Evolutionary conservation across 1,140 invertebrate genomes (phyloP).

Genomic region (Neodiprion lecontei): DNA sequence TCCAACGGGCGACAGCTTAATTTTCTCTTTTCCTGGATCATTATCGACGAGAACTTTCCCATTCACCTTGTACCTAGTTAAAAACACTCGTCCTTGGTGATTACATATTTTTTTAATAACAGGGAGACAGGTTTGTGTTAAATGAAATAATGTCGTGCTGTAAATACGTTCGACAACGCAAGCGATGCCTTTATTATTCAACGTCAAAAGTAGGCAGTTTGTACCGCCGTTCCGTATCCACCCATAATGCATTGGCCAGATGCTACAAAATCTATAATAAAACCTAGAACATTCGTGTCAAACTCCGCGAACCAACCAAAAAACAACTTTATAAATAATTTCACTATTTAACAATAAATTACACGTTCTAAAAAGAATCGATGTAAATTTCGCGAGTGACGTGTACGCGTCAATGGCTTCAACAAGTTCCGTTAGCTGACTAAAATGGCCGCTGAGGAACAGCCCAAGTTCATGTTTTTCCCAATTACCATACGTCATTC

Average conservation of each 20-base stretch:
- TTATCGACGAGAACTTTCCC: no score
- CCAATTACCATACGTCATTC: neutral
- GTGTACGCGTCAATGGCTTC: slow-evolving; percentile 5
- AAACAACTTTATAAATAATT: neutral
- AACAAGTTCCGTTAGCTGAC: neutral
- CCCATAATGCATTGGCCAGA: slow-evolving; percentile 41
- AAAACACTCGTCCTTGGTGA: no score
- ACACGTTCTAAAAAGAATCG: neutral
- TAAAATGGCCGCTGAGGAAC: slow-evolving; percentile 1
- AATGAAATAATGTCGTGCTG: neutral
- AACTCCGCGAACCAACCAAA: neutral
- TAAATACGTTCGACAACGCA: neutral
- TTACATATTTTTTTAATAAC: no score
- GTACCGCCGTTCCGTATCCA: slow-evolving; percentile 48
- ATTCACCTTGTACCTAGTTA: no score
- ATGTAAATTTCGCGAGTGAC: slow-evolving; percentile 16
- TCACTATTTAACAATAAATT: neutral
- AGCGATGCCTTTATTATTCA: neutral
- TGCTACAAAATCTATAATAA: slow-evolving; percentile 6
- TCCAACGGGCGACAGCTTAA: no score
- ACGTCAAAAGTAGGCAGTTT: neutral
- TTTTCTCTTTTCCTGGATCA: no score
- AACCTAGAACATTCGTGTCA: neutral
- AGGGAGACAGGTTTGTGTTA: neutral
- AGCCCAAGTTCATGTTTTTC: neutral